phyloP scores from a whole-genome alignment of 2,888 invertebrate species.

The Lacanobia wlatinum region DNA sequence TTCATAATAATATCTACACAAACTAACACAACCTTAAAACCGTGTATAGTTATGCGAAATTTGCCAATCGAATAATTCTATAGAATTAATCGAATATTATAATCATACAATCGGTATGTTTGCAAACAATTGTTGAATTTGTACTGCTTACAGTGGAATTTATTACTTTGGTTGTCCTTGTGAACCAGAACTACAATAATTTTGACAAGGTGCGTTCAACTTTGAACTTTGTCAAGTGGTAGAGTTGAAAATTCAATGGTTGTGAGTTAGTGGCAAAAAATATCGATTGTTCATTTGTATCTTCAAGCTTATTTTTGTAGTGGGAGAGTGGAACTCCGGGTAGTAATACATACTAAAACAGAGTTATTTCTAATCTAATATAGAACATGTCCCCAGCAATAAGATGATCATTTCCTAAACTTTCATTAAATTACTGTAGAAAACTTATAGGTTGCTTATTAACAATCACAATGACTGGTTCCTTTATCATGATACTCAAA shows the following conservation, averaged over 20 bases:
- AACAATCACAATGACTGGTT: neutral
- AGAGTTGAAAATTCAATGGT: constrained; percentile 30
- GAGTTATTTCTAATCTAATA: neutral
- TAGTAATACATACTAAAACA: neutral
- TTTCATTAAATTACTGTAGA: neutral
- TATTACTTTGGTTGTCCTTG: constrained; percentile 63
- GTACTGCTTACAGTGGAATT: constrained; percentile 61
- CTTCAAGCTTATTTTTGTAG: constrained; percentile 14
- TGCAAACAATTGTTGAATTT: constrained; percentile 67
- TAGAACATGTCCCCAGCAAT: neutral
- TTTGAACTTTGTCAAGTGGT: constrained; percentile 29
- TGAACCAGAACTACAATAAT: constrained; percentile 43
- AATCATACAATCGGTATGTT: constrained; percentile 63
- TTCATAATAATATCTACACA: constrained; percentile 16
- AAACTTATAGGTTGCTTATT: neutral
- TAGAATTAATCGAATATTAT: constrained; percentile 59
- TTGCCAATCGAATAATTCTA: constrained; percentile 57
- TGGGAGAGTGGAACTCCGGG: neutral
- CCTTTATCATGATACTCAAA: neutral
- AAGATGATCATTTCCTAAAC: neutral
- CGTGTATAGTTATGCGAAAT: constrained; percentile 54
- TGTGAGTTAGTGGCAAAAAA: constrained; percentile 32
- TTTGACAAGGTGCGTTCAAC: constrained; percentile 20
- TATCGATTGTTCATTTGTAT: constrained; percentile 36
- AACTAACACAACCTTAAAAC: constrained; percentile 25